phyloP scores from a whole-genome alignment of 2,113 vertebrate species.

The Proteles cristata region DNA sequence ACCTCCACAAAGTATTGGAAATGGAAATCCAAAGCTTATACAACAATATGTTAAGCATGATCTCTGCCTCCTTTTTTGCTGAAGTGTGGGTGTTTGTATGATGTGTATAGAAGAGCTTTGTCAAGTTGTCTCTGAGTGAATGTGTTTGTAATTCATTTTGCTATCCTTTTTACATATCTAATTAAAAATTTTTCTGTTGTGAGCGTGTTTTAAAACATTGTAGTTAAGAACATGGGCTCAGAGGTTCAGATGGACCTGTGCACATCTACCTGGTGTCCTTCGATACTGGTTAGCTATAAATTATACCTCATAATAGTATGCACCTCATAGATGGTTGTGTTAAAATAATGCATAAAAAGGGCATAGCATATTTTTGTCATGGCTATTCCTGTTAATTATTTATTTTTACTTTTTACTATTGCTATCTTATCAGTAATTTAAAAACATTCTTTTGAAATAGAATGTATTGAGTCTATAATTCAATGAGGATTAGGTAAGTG shows the following conservation, averaged over 20 bases:
- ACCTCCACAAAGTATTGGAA: not conserved
- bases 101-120: not conserved
- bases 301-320: not conserved
- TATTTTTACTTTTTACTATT: not conserved
- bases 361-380: not conserved
- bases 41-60: not conserved
- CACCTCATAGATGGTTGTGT: not conserved
- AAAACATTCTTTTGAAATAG: constrained; percentile 28
- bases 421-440: not conserved
- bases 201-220: not conserved
- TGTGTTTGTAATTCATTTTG: not conserved
- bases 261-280: not conserved
- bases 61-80: not conserved
- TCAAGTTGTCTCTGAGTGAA: not conserved
- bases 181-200: not conserved
- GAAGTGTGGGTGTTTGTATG: not conserved
- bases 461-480: not conserved
- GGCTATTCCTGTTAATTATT: not conserved
- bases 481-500: not conserved
- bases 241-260: not conserved
- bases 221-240: not conserved
- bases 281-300: not conserved
- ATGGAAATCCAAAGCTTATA: not conserved
- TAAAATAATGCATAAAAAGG: not conserved
- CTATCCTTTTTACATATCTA: not conserved